Percentiles rank a stretch among this genome's conserved stretches.
These are phyloP conservation scores for Tenthredo livida DNA, from an alignment of 2,888 invertebrate genomes.

Conservation along the genomic window DNA sequence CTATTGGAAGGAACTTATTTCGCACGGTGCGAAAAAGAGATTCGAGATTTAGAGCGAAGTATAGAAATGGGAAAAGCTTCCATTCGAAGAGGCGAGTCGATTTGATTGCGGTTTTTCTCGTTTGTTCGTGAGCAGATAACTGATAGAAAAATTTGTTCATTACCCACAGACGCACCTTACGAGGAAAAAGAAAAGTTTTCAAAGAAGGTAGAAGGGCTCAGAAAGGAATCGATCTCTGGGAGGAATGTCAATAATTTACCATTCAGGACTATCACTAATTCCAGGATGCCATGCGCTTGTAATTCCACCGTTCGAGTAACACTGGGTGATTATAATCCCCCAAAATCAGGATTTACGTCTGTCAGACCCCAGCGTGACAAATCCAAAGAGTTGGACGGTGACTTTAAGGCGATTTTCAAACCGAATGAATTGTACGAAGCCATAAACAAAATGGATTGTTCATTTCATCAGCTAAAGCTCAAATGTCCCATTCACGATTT, in stretches of 20 bases:
- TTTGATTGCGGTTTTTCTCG: not conserved
- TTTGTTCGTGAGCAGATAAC: not conserved
- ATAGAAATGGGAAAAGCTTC: slow-evolving; percentile 34
- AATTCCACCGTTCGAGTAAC: slow-evolving; percentile 4
- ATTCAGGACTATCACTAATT: slow-evolving; percentile 7
- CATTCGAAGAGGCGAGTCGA: slow-evolving; percentile 14
- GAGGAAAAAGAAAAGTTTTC: slow-evolving; percentile 9
- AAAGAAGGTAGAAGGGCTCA: not conserved
- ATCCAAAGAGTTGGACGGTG: slow-evolving; percentile 31
- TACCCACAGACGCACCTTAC: not conserved
- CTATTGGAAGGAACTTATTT: slow-evolving; percentile 59
- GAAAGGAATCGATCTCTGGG: not conserved
- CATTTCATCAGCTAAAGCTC: slow-evolving; percentile 19
- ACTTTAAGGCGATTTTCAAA: slow-evolving; percentile 40
- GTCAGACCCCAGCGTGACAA: slow-evolving; percentile 34
- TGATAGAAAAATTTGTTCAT: not conserved
- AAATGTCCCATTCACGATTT: slow-evolving; percentile 49
- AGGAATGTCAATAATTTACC: not conserved
- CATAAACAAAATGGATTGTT: slow-evolving; percentile 47
- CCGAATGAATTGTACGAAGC: slow-evolving; percentile 46
- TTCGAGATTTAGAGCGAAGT: slow-evolving; percentile 60
- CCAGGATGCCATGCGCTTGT: not conserved
- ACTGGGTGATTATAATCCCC: slow-evolving; percentile 34
- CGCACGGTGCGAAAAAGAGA: slow-evolving; percentile 63
- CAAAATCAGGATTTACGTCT: slow-evolving; percentile 36